Conservation (phyloP, 1,140 invertebrate genomes). For the Euschistus heros region DNA sequence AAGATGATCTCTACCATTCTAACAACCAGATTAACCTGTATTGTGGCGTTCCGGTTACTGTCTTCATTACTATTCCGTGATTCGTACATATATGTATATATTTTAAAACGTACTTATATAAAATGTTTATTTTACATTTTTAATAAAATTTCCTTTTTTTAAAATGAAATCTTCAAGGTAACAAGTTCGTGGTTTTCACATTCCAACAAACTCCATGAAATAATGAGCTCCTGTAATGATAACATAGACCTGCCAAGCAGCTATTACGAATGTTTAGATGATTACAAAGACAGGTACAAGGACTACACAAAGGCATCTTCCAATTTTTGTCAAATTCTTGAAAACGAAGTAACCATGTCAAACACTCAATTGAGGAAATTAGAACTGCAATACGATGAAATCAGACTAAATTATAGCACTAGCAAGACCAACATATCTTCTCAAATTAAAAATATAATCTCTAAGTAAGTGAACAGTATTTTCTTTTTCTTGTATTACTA, state of each 20-base stretch:
- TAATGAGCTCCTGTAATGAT: background rate
- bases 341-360: slow-evolving; percentile 25
- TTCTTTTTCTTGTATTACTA: no score
- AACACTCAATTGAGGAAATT: slow-evolving; percentile 30
- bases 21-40: no score
- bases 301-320: slow-evolving; percentile 28
- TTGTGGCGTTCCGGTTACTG: no score
- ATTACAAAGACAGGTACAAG: slow-evolving; percentile 25
- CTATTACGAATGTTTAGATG: background rate
- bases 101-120: no score
- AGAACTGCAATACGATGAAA: slow-evolving; percentile 29
- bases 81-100: no score
- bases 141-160: no score
- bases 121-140: no score
- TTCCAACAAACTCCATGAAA: no score
- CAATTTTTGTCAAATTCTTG: slow-evolving; percentile 31
- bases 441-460: slow-evolving; percentile 30
- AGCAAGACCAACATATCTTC: slow-evolving; percentile 28
- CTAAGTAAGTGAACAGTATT: slow-evolving; percentile 27
- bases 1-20: no score
- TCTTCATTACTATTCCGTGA: no score
- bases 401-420: slow-evolving; percentile 27
- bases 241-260: background rate
- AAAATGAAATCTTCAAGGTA: no score
- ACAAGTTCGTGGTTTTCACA: no score